Base-by-base conservation (phyloP, 37 sponge, comb jelly and placozoan genomes). In the Ianthella basta region DNA sequence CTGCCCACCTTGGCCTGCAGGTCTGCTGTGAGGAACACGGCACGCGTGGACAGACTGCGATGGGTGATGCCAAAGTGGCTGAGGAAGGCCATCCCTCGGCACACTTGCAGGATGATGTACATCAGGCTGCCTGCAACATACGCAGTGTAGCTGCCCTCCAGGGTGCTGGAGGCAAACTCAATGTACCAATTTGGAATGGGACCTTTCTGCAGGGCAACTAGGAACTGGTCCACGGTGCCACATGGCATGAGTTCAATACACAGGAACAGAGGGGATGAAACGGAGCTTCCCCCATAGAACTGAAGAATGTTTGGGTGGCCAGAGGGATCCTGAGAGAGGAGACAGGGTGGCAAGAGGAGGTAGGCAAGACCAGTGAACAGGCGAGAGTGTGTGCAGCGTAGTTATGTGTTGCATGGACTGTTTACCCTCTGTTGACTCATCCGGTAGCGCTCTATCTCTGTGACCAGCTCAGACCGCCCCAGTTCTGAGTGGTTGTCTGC, bases 101-200 rank as follows among this genome's bases (percentile, higher is more conserved):
- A 84, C 13, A 93, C 85, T 81, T 93, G 93, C 3, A 89, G 55
- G 6, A 84, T 36, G 33, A 89, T 39, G 15, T 80, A 80, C 87
- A 93, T 89, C 29, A 93, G 59, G 44, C 84, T 90, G 19, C 73
- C 84, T 25, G 85, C 56, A 55, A 87, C 86, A 55, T 87, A 88
- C 33, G 69, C 65, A 23, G 60, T 55, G 75, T 93, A 87, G 21
- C 64, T 33, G 18, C 41, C 34, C 3, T 77, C 85, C 18, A 75
- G 60, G n/a, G 84, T 81, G 4, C 72, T 24, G 50, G 44, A 69
- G 6, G 78, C 53, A 29, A 72, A 82, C 15, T 73, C 23, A 18
- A 84, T 32, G 85, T 93, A 93, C 93, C 93, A 93, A 0, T 84
- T 78, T 40, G 93, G 93, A 14, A 87, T 55, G 18, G 90, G 90